Conservation (phyloP, 2,113 vertebrate species). For the Toxostoma redivivum region DNA sequence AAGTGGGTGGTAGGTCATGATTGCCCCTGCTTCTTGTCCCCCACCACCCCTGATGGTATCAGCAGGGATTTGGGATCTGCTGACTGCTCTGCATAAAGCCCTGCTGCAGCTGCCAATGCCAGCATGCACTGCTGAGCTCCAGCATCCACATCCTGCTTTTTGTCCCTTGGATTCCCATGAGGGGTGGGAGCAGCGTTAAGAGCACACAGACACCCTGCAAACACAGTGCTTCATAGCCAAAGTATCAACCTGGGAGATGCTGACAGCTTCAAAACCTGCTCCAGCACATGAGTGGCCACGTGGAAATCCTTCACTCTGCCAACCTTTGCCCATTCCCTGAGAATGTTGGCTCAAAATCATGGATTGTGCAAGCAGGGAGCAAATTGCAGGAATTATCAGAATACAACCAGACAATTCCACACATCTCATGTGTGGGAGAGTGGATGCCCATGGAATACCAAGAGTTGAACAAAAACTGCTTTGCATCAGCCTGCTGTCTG, state of each 20-base stretch:
- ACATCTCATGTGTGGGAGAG: neutral
- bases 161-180: rapidly evolving
- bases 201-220: neutral
- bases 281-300: rapidly evolving
- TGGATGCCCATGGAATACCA: neutral
- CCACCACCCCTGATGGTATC: rapidly evolving
- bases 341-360: rapidly evolving
- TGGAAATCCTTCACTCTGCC: neutral
- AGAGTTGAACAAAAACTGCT: neutral
- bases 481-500: neutral
- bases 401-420: neutral
- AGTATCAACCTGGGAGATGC: neutral
- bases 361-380: neutral
- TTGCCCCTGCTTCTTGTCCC: rapidly evolving
- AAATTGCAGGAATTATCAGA: neutral
- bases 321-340: neutral
- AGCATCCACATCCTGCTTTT: rapidly evolving
- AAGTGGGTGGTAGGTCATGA: rapidly evolving
- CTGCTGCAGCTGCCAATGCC: rapidly evolving
- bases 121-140: neutral
- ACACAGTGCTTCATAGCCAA: neutral
- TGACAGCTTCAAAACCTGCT: neutral
- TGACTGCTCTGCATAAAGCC: neutral
- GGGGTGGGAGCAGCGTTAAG: neutral
- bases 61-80: neutral